Base-by-base conservation (phyloP, 2,888 invertebrate species). In the Caenorhabditis afra region DNA sequence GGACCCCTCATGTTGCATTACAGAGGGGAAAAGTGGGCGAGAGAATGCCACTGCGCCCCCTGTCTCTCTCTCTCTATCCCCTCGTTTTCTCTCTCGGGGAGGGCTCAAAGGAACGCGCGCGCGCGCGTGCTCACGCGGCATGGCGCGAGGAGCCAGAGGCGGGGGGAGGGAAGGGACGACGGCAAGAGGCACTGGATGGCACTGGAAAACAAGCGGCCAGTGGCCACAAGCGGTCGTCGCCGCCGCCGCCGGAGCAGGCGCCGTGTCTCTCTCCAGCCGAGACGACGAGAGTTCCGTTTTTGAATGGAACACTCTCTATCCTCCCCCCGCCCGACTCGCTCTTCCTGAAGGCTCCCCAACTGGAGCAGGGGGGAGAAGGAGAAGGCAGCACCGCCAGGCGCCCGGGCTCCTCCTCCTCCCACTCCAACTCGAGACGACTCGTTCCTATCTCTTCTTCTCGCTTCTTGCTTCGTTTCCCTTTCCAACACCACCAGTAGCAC, bases 101-200 rank as follows among this genome's bases (percentile, higher is more conserved):
- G n/a, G n/a, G 29, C 29, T 29, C 29, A 29, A 29, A 29, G 29
- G 29, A 29, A 29, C 29, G 29, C 29, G 29, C 29, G 29, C 7
- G 29, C 29, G 29, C 29, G 29, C 29, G 29, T 29, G 29, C 29
- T 29, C 29, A 29, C 29, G 29, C 29, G 29, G 29, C 29, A 29
- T 29, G 29, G 29, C 29, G 29, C 29, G 29, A 29, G 29, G 29
- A 29, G 29, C 29, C 29, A 29, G 29, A n/a, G 29, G 29, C 29
- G 29, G 4, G 29, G 7, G 29, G 29, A 29, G 29, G 4, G 4
- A 29, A 7, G 20, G n/a, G 16, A 16, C 20, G 18, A 29, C 29
- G 7, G 39, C 58, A n/a, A 20, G 10, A 41, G 68, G 39, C 62
- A 73, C 73, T 73, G 73, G 73, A 73, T 73, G 73, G 73, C 73